Conservation (phyloP, 2,113 vertebrate species). For the Plectropomus leopardus region DNA sequence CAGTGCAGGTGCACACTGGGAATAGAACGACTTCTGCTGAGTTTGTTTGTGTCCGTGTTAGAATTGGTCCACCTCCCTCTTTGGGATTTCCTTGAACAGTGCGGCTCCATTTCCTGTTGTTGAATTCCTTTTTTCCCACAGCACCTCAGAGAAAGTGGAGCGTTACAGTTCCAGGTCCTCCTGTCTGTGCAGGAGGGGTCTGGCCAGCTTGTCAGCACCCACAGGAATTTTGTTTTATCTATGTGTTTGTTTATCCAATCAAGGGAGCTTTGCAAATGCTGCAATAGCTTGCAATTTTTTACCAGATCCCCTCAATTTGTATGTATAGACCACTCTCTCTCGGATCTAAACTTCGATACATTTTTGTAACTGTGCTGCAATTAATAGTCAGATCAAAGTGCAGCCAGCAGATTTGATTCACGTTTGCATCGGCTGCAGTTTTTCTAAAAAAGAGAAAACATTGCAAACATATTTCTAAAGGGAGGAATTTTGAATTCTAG, state of each 20-base stretch:
- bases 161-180: not conserved
- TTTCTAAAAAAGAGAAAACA: slow-evolving; percentile 19
- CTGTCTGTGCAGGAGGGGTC: slow-evolving; percentile 8
- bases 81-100: slow-evolving; percentile 77
- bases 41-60: slow-evolving; percentile 52
- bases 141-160: slow-evolving; percentile 62
- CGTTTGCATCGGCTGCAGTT: slow-evolving; percentile 19
- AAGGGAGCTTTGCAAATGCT: slow-evolving; percentile 6
- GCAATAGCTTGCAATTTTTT: slow-evolving; percentile 8
- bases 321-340: not conserved
- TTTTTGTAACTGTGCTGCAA: slow-evolving; percentile 1
- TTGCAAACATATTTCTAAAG: slow-evolving; percentile 10
- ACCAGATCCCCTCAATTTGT: not conserved
- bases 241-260: not conserved
- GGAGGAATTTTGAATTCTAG: slow-evolving; percentile 13
- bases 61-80: slow-evolving; percentile 51
- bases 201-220: slow-evolving; percentile 1
- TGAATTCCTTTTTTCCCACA: slow-evolving; percentile 80
- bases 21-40: slow-evolving; percentile 28
- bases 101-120: slow-evolving; percentile 84
- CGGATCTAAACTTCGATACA: not conserved
- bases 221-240: slow-evolving; percentile 4
- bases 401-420: slow-evolving; percentile 14
- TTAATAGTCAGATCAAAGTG: slow-evolving; percentile 25
- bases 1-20: slow-evolving; percentile 53